phyloP scores from a whole-genome alignment of 2,888 invertebrate species.

The Malthinus flaveolus region DNA sequence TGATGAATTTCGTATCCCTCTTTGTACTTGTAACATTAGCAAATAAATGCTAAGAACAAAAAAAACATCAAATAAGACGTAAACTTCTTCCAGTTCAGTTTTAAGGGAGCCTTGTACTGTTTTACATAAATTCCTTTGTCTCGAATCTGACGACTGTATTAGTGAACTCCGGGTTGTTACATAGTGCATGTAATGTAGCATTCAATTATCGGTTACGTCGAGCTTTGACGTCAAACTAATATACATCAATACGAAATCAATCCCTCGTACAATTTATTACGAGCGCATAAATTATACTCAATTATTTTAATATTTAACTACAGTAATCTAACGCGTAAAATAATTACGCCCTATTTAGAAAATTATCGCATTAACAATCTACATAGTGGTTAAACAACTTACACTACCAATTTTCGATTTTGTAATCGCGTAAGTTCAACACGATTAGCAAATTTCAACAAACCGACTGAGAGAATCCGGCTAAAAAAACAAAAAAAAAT shows the following conservation, averaged over 20 bases:
- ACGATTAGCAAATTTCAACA: background rate
- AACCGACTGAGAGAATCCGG: background rate
- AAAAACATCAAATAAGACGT: constrained; percentile 1
- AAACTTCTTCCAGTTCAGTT: constrained; percentile 1
- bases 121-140: constrained; percentile 6
- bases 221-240: constrained; percentile 7
- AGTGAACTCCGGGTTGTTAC: constrained; percentile 1
- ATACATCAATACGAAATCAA: background rate
- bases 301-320: background rate
- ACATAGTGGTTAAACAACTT: background rate
- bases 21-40: too few species aligned
- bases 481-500: background rate
- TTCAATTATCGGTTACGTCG: constrained; percentile 3
- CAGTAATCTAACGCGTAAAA: background rate
- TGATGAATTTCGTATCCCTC: too few species aligned
- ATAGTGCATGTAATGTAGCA: background rate
- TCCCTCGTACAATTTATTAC: constrained; percentile 3
- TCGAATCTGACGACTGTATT: constrained; percentile 3
- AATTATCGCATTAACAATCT: background rate
- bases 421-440: background rate
- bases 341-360: background rate
- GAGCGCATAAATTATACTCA: background rate
- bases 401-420: background rate
- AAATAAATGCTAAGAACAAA: too few species aligned
- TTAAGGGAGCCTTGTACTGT: constrained; percentile 1